phyloP scores from a whole-genome alignment of 2,113 vertebrate species.

The Pseudolaguvia tuberculata region DNA sequence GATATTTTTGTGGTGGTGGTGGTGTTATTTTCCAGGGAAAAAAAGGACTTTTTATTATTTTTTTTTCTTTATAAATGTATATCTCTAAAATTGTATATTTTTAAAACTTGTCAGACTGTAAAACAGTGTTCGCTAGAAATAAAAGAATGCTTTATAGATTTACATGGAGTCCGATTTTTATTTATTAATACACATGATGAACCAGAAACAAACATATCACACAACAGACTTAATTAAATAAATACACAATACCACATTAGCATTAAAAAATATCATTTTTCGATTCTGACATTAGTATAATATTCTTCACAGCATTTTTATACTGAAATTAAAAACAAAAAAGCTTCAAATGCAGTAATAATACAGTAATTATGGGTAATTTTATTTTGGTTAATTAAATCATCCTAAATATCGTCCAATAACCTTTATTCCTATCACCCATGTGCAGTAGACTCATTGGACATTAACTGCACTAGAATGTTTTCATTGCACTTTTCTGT shows the following conservation, averaged over 20 bases:
- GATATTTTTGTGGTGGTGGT: slow-evolving; percentile 50
- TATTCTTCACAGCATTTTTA: slow-evolving; percentile 8
- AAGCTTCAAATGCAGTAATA: no score
- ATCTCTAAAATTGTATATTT: slow-evolving; percentile 79
- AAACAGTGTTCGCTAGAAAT: slow-evolving; percentile 76
- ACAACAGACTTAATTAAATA: background rate
- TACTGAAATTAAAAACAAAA: no score
- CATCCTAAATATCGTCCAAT: no score
- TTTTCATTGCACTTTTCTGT: no score
- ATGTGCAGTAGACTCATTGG: no score
- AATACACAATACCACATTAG: background rate
- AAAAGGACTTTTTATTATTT: slow-evolving; percentile 56
- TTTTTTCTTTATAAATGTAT: slow-evolving; percentile 74
- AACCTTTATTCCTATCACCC: no score
- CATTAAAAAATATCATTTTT: background rate
- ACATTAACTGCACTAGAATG: no score
- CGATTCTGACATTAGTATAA: background rate
- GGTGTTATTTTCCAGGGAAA: slow-evolving; percentile 53
- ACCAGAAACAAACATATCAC: background rate
- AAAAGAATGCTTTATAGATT: slow-evolving; percentile 75
- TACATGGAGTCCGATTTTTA: slow-evolving; percentile 55
- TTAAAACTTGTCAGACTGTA: slow-evolving; percentile 75
- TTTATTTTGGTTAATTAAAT: no score
- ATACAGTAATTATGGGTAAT: no score
- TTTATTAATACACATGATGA: slow-evolving; percentile 36